These are phyloP conservation scores for Echeneis naucrates DNA, from an alignment of 2,797 vertebrate genomes.

Conservation along the genomic window DNA sequence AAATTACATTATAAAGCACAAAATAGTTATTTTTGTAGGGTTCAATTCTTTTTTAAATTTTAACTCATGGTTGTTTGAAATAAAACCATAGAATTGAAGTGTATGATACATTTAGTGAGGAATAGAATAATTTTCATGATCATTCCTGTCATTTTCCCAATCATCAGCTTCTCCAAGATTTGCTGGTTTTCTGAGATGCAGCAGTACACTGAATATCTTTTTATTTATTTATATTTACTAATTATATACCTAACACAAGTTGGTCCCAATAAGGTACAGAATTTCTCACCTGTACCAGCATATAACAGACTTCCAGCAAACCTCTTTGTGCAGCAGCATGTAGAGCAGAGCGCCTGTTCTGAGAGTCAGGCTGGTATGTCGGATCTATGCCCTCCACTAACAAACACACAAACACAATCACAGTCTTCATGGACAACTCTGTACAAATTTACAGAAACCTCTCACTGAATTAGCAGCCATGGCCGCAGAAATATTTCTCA, in stretches of 20 bases:
- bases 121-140: background rate
- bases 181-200: background rate
- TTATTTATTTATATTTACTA: background rate
- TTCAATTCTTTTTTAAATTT: background rate
- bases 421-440: background rate
- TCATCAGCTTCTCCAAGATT: background rate
- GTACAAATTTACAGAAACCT: background rate
- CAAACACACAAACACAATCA: conserved; percentile 34
- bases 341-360: conserved; percentile 90
- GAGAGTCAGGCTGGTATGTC: conserved; percentile 91
- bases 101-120: background rate
- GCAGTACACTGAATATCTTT: background rate
- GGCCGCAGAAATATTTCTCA: background rate
- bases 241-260: no score
- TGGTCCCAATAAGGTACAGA: background rate
- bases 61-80: background rate
- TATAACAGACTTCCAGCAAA: conserved; percentile 91
- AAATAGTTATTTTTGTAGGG: background rate
- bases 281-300: conserved; percentile 88
- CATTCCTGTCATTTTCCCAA: background rate
- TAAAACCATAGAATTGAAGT: background rate
- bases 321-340: conserved; percentile 93
- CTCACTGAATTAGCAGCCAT: background rate
- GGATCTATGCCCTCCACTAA: conserved; percentile 94
- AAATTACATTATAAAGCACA: background rate